Evolutionary conservation across 2,113 vertebrate genomes (phyloP), one percentile per base, ranked within the genome.

Genomic region (Apteryx mantelli): DNA sequence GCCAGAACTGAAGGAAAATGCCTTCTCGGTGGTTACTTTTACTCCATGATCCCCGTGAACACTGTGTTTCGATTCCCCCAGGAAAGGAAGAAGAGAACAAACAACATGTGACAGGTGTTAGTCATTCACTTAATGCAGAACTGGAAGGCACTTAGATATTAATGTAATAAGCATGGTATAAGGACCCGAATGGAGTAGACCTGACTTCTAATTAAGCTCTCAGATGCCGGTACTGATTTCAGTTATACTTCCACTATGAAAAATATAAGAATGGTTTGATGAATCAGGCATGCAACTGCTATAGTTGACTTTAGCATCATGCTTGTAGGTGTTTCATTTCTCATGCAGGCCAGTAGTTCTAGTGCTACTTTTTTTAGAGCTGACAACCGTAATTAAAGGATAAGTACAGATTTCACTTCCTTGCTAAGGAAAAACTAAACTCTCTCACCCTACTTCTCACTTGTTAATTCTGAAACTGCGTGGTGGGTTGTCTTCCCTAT

Each of bases 71-170:
- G 24, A 18, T 32, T 92, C 66, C 63, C 38, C 8, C 10, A 25
- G 87, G 81, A 95, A 74, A 87, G 38, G 58, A 32, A 95, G 82
- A 70, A 8, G 80, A 80, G 81, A 92, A 50, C 70, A 89, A 92
- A 87, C 81, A 60, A 6, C n/a, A 17, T 5, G 64, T 95, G 89
- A 70, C 75, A 73, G 95, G 74, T 87, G 91, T 89, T 95, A 85
- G 63, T 80, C 56, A n/a, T 76, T 85, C 53, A 61, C 66, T 92
- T 88, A 87, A 69, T 28, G 75, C 40, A 34, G 88, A 93, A 84
- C 91, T 92, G 91, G 86, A 92, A 95, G 89, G 78, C 70, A 63
- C 68, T 87, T 80, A 92, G 83, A 69, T 87, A 46, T 91, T 89
- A 89, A 75, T 19, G 83, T 88, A 88, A 93, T 73, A 77, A 93